Evolutionary conservation across 2,888 invertebrate genomes (phyloP).

Genomic region (Theretra japonica): DNA sequence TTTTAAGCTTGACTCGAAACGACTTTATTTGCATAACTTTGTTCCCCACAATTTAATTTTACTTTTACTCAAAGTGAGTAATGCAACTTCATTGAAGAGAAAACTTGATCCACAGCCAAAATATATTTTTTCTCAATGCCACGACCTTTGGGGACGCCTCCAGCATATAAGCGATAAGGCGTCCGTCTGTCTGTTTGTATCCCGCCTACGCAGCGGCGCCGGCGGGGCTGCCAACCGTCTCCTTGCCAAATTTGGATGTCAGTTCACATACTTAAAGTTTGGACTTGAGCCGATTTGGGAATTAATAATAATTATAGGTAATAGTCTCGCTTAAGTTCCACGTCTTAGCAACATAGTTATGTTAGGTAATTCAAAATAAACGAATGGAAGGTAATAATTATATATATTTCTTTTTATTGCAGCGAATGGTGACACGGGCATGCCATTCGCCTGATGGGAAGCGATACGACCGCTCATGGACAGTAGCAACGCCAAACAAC

Average conservation of each 20-base stretch:
- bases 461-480: no score
- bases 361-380: no score
- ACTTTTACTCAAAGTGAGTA: background rate
- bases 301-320: no score
- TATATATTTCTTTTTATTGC: no score
- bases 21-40: no score
- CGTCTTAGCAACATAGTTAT: no score
- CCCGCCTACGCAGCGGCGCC: constrained; percentile 17
- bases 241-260: constrained; percentile 6
- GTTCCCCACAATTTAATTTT: background rate
- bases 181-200: constrained; percentile 14
- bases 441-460: no score
- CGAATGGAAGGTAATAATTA: no score
- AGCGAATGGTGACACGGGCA: no score
- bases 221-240: background rate
- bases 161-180: constrained; percentile 18
- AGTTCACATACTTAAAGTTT: background rate
- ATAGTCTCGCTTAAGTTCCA: no score
- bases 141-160: constrained; percentile 13
- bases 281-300: background rate
- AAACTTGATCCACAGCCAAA: constrained; percentile 7
- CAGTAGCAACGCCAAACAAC: no score
- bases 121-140: background rate
- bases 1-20: background rate
- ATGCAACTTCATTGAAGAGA: background rate